Conservation (phyloP, 2,888 invertebrate genomes). For the Sthenelais limicola region DNA sequence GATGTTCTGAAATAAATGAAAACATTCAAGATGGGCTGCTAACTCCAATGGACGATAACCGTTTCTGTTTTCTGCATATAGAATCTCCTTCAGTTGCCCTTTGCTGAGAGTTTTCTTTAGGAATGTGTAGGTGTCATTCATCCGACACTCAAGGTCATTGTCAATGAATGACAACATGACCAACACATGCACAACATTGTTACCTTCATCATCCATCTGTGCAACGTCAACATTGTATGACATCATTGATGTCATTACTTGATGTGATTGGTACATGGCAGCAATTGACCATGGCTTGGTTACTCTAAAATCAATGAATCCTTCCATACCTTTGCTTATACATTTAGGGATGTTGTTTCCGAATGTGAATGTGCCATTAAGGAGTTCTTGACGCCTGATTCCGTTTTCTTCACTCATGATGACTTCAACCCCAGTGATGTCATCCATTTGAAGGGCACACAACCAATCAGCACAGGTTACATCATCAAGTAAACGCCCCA, state of each 20-base stretch:
- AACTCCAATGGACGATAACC: neutral
- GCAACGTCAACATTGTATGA: neutral
- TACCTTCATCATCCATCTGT: constrained; percentile 1
- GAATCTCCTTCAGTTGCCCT: neutral
- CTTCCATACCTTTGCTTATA: neutral
- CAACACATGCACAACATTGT: constrained; percentile 8
- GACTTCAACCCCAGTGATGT: too few relatives aligned
- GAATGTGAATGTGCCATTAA: neutral
- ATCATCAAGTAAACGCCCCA: too few relatives aligned
- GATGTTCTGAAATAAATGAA: neutral
- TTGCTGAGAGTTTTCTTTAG: neutral
- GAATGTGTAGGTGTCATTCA: constrained; percentile 4
- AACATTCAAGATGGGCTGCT: constrained; percentile 12
- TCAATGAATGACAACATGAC: neutral
- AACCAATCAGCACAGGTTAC: too few relatives aligned
- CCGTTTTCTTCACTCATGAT: too few relatives aligned
- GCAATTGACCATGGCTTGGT: constrained; percentile 21
- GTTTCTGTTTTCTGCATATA: neutral
- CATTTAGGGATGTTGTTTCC: neutral
- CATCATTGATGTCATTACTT: constrained; percentile 9
- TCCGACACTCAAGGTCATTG: neutral
- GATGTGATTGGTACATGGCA: neutral
- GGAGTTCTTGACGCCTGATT: neutral
- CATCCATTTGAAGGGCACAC: too few relatives aligned
- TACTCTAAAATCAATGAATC: neutral